These are phyloP conservation scores for Hymenochirus boettgeri DNA, from an alignment of 2,113 vertebrate genomes.

Conservation along the genomic window DNA sequence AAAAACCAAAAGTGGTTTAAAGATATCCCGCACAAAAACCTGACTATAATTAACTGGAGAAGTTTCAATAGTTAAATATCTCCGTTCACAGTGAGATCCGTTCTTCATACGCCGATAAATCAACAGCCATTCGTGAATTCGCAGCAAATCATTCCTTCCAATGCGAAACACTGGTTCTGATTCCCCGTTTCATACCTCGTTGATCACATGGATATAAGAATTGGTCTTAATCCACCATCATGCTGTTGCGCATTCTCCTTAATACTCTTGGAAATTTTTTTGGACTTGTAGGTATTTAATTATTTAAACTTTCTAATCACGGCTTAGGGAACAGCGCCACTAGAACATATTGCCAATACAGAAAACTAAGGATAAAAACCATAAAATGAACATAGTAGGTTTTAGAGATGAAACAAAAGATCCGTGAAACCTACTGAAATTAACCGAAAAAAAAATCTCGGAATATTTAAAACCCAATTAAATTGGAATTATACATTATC, in stretches of 20 bases:
- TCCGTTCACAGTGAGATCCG: background rate
- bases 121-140: constrained; percentile 5
- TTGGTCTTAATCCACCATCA: background rate
- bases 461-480: no score
- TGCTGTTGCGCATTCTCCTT: background rate
- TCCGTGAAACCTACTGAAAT: no score
- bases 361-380: no score
- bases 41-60: constrained; percentile 25
- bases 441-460: no score
- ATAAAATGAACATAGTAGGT: no score
- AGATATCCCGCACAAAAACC: constrained; percentile 25
- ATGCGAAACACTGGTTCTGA: constrained; percentile 17
- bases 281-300: no score
- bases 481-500: no score
- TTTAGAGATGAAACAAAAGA: no score
- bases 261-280: no score
- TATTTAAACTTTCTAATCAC: no score
- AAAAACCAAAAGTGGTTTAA: constrained; percentile 26
- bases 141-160: constrained; percentile 14
- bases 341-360: no score
- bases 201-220: background rate
- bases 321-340: no score
- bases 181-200: background rate
- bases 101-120: constrained; percentile 15
- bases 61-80: constrained; percentile 15